Percentiles rank a stretch among this genome's conserved stretches.
Conservation (phyloP, 2,113 vertebrate genomes). For the Sceloporus tristichus region DNA sequence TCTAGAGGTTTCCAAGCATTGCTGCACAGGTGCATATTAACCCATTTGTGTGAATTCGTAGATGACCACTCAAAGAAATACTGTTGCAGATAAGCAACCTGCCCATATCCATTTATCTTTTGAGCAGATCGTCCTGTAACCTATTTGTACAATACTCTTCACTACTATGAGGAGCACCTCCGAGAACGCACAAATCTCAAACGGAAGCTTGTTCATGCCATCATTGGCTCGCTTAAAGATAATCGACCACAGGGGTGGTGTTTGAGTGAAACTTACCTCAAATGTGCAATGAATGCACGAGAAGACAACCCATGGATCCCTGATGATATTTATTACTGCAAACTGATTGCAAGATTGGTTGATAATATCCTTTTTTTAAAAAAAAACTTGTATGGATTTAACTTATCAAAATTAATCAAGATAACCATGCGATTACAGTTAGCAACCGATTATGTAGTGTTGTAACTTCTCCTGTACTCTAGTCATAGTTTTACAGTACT, state of each 20-base stretch:
- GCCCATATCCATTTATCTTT: slow-evolving; percentile 43
- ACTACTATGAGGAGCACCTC: slow-evolving; percentile 95
- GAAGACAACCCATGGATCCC: slow-evolving; percentile 96
- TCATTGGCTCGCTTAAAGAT: slow-evolving; percentile 97
- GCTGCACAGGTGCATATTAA: no score
- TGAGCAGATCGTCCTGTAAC: slow-evolving; percentile 94
- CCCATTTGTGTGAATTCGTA: no score
- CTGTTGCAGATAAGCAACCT: no score
- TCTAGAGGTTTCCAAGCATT: no score
- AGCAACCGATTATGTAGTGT: not conserved
- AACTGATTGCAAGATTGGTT: slow-evolving; percentile 95
- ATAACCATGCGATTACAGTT: no score
- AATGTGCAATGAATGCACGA: slow-evolving; percentile 93
- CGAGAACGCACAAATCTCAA: slow-evolving; percentile 93
- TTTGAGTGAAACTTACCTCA: slow-evolving; percentile 95
- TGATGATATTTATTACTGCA: slow-evolving; percentile 98
- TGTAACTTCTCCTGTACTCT: not conserved
- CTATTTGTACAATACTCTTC: slow-evolving; percentile 97
- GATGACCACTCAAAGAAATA: no score
- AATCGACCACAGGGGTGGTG: slow-evolving; percentile 96
- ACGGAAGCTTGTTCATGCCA: slow-evolving; percentile 96
- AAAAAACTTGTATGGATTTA: no score
- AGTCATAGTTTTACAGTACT: not conserved
- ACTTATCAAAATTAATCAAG: no score
- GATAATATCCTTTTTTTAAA: slow-evolving; percentile 94